phyloP scores from a whole-genome alignment of 1,140 invertebrate species.

The Neodiprion fabricii region DNA sequence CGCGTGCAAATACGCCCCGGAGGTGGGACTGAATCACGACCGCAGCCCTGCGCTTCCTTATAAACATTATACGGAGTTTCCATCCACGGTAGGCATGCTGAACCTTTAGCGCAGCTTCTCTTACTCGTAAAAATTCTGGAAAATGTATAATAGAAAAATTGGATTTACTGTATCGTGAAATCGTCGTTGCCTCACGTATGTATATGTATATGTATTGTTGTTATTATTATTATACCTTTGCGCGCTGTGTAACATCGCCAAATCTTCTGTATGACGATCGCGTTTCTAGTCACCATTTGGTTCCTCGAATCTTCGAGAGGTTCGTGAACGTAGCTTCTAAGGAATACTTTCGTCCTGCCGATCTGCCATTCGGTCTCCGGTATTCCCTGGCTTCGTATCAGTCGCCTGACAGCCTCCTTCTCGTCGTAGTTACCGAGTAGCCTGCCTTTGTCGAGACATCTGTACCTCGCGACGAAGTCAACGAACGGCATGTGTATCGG shows the following conservation, averaged over 20 bases:
- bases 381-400: conserved; percentile 70
- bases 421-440: conserved; percentile 49
- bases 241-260: conserved; percentile 71
- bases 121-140: conserved; percentile 71
- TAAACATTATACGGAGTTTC: conserved; percentile 83
- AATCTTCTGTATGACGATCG: conserved; percentile 81
- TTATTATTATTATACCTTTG: conserved; percentile 60
- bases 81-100: conserved; percentile 89
- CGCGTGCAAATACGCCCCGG: conserved; percentile 88
- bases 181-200: background rate
- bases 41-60: conserved; percentile 82
- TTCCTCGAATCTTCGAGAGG: conserved; percentile 84
- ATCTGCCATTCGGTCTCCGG: conserved; percentile 86
- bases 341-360: conserved; percentile 89
- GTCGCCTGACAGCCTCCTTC: conserved; percentile 63
- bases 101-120: conserved; percentile 77
- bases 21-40: conserved; percentile 90
- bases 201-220: too few species aligned
- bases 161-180: conserved; percentile 12
- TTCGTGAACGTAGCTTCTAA: conserved; percentile 84
- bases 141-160: conserved; percentile 27
- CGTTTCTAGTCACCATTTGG: conserved; percentile 72
- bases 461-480: conserved; percentile 82
- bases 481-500: conserved; percentile 85
- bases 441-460: conserved; percentile 67